Percentiles rank a stretch among this genome's conserved stretches.
Conservation (phyloP, 2,888 invertebrate species). For the Serripes groenlandicus region DNA sequence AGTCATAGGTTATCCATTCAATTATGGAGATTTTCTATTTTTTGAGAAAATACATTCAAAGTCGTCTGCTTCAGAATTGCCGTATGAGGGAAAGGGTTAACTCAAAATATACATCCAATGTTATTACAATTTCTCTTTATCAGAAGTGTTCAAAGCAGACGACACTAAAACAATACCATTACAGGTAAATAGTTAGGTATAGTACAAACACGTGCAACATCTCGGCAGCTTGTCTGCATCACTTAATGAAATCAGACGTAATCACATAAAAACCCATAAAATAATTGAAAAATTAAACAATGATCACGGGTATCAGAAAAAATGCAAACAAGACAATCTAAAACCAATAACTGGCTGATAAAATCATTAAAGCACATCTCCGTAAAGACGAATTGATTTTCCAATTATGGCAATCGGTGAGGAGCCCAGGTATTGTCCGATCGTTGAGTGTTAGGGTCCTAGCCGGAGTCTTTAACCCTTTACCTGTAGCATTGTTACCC, state of each 20-base stretch:
- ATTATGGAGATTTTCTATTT: too few relatives aligned
- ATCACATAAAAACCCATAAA: constrained; percentile 21
- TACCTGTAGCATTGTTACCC: not conserved
- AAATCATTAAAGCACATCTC: constrained; percentile 34
- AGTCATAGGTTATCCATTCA: too few relatives aligned
- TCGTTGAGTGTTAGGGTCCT: constrained; percentile 17
- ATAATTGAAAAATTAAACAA: constrained; percentile 58
- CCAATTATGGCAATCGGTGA: constrained; percentile 20
- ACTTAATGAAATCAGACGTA: not conserved
- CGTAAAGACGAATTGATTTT: constrained; percentile 36
- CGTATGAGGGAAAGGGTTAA: too few relatives aligned
- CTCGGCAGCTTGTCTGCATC: too few relatives aligned
- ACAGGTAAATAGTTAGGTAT: too few relatives aligned
- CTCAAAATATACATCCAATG: too few relatives aligned
- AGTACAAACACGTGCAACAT: too few relatives aligned
- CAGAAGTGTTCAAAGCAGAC: too few relatives aligned
- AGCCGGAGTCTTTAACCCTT: not conserved
- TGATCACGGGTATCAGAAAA: constrained; percentile 25
- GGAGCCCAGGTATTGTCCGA: constrained; percentile 22
- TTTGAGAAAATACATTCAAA: too few relatives aligned
- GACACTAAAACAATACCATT: too few relatives aligned
- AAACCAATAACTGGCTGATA: constrained; percentile 40
- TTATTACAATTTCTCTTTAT: too few relatives aligned
- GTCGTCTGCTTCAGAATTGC: too few relatives aligned
- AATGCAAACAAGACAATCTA: constrained; percentile 43